Conservation (phyloP, 2,113 vertebrate species). For the Rhegmatorhina hoffmannsi region DNA sequence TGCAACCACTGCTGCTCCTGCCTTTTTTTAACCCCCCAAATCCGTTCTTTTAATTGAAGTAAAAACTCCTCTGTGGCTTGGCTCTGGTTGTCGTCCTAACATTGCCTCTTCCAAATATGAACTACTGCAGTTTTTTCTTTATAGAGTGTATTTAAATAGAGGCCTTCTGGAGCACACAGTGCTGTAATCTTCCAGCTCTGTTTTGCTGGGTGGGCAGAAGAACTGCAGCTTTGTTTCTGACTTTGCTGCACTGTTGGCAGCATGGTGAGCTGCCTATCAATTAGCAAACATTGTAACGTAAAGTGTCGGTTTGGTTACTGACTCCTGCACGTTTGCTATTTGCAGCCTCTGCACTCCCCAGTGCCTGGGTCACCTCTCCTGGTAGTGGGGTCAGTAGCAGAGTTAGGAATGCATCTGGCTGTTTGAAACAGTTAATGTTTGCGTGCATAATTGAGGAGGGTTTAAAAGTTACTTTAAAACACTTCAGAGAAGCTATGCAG, state of each 20-base stretch:
- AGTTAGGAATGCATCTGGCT: not conserved
- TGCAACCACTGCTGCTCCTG: not conserved
- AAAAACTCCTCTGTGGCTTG: slow-evolving; percentile 50
- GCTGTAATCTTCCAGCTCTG: not conserved
- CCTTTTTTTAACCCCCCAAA: not conserved
- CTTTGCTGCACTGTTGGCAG: not conserved
- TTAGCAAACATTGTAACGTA: not conserved
- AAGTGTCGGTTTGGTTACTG: not conserved
- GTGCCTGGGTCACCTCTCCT: not conserved
- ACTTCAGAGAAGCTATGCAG: not conserved
- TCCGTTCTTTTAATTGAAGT: slow-evolving; percentile 37
- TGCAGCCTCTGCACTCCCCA: not conserved
- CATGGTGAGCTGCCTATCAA: not conserved
- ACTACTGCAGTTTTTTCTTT: slow-evolving; percentile 16
- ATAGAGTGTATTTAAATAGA: slow-evolving; percentile 9
- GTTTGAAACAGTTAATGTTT: not conserved
- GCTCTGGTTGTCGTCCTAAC: slow-evolving; percentile 16
- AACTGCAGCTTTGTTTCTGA: not conserved
- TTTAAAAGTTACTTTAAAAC: not conserved
- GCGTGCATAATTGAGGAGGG: not conserved
- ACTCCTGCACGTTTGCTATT: not conserved
- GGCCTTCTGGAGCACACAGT: not conserved
- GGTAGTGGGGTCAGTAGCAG: not conserved
- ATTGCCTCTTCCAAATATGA: slow-evolving; percentile 49
- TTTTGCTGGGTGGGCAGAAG: slow-evolving; percentile 12